Evolutionary conservation across 2,797 vertebrate species (phyloP).

Genomic region (Brotula barbata): DNA sequence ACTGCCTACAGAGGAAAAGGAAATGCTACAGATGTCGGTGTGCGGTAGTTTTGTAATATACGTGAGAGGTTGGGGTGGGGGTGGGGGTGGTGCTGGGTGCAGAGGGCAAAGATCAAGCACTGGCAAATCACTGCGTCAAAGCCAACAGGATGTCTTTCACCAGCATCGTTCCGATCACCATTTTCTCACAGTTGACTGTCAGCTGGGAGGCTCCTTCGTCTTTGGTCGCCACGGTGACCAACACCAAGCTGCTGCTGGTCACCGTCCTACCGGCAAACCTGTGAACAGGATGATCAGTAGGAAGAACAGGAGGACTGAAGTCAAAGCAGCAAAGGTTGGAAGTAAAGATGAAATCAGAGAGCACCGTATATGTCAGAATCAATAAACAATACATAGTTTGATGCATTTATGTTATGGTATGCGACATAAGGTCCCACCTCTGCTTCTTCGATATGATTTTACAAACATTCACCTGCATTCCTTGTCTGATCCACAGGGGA

Average conservation of each 20-base stretch:
- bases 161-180: constrained; percentile 97
- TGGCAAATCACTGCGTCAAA: constrained; percentile 82
- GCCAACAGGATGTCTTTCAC: constrained; percentile 92
- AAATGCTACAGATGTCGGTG: constrained; percentile 44
- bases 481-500: constrained; percentile 90
- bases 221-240: constrained; percentile 86
- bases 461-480: constrained; percentile 87
- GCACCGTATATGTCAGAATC: no score
- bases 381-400: no score
- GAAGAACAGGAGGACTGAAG: constrained; percentile 75
- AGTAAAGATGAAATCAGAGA: constrained; percentile 56
- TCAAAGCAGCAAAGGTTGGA: constrained; percentile 65
- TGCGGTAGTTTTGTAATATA: neutral
- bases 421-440: no score
- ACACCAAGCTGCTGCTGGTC: constrained; percentile 88
- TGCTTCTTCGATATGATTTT: no score
- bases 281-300: constrained; percentile 61
- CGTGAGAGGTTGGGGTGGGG: constrained; percentile 3
- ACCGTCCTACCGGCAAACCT: constrained; percentile 94
- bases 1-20: constrained; percentile 19
- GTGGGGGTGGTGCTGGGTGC: neutral
- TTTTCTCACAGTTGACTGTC: constrained; percentile 96
- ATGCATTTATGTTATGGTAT: no score
- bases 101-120: neutral
- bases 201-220: constrained; percentile 81